Evolutionary conservation across 2,797 vertebrate genomes (phyloP), one percentile per base, ranked within the genome.

Genomic region (Galagoides demidoff): DNA sequence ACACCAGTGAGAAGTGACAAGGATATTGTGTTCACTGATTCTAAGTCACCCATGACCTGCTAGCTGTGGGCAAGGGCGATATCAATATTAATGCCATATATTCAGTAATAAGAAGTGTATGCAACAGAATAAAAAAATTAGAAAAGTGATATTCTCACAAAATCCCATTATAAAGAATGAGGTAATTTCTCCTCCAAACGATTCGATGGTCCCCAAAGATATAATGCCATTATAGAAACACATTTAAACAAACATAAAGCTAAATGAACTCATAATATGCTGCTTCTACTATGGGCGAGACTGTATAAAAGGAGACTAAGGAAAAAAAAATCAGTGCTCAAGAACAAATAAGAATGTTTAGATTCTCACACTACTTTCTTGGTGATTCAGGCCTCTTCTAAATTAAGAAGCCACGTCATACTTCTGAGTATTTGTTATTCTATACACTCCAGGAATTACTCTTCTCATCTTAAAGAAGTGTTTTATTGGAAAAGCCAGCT

Each of bases 191-290:
- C 66, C 90, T 96, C 27, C 55, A 97, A 97, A 97, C 93, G 76
- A 97, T 95, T 92, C 55, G 57, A 70, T 71, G 81, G 70, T 96
- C 94, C 70, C 95, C 70, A 88, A 97, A 98, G 96, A 97, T 96
- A 95, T 49, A 97, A 82, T 92, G 34, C 84, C 90, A 96, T 93
- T 98, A 95, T 5, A 98, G 63, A 93, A 97, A 97, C 83, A 97
- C 64, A 98, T 97, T 97, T 96, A 97, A 98, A 94, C 73, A 96
- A 93, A 96, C 29, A 63, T 94, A 97, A 97, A 98, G 97, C 74
- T 96, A 98, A 98, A 98, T 93, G 89, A 98, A 97, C 64, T 95
- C 94, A 73, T 90, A 97, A 96, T 95, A 94, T 29, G 39, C 43
- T 95, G 55, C 89, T 90, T 96, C 66, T 82, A 57, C 86, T 97